A percentile compares a stretch with the other conserved stretches of the same genome.
These are phyloP conservation scores for Hypotaenidia okinawae DNA, from an alignment of 2,797 vertebrate genomes.

Conservation along the genomic window DNA sequence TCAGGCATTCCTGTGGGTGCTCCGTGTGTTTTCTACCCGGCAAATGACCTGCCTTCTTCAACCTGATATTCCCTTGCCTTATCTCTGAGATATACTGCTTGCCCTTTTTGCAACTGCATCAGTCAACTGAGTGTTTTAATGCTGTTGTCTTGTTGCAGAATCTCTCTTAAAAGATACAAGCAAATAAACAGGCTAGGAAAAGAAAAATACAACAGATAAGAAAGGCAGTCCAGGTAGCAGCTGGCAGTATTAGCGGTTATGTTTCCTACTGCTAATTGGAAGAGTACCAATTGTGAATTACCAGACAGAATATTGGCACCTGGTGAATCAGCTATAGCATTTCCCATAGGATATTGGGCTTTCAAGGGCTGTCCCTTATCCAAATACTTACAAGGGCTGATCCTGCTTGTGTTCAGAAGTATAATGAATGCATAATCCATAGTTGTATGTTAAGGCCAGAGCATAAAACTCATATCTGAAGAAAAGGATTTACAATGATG, in stretches of 20 bases:
- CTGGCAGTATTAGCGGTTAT: neutral
- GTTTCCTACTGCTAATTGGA: conserved; percentile 34
- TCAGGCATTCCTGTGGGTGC: neutral
- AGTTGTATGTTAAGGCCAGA: neutral
- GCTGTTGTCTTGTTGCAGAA: neutral
- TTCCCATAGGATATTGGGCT: conserved; percentile 49
- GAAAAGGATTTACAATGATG: neutral
- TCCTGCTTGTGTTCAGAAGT: neutral
- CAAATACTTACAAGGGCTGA: conserved; percentile 32
- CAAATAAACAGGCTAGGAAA: neutral
- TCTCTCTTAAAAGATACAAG: neutral
- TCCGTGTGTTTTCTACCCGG: neutral
- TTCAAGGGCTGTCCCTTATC: conserved; percentile 43
- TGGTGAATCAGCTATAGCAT: conserved; percentile 36
- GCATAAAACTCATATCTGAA: neutral
- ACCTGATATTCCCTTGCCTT: neutral
- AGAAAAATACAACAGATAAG: neutral
- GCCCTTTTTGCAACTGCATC: neutral
- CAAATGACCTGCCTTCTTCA: neutral
- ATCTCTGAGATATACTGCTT: neutral
- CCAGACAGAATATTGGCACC: conserved; percentile 44
- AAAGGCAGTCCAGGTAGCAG: conserved; percentile 27
- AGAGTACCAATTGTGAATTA: conserved; percentile 32
- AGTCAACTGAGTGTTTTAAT: neutral
- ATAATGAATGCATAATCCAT: conserved; percentile 22